A percentile compares a stretch with the other conserved stretches of the same genome.
phyloP scores from a whole-genome alignment of 1,140 invertebrate species.

The Psilanteris sp. region DNA sequence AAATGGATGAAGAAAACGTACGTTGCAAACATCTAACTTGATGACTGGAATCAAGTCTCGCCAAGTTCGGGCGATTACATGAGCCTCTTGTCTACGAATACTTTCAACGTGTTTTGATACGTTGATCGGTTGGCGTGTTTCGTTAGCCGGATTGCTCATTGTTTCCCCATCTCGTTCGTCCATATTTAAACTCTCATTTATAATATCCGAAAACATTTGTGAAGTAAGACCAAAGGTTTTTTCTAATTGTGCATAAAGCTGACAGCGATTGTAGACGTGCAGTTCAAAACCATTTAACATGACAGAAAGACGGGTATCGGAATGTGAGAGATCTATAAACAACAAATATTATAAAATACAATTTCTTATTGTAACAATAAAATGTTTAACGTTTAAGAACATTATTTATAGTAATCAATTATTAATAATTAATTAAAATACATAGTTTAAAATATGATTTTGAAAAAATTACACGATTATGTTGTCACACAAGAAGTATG shows the following conservation, averaged over 20 bases:
- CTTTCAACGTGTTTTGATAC: slow-evolving; percentile 76
- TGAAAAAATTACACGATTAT: too few relatives aligned
- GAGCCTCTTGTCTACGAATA: slow-evolving; percentile 76
- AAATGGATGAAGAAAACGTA: slow-evolving; percentile 73
- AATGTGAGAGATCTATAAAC: slow-evolving; percentile 94
- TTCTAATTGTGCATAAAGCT: slow-evolving; percentile 93
- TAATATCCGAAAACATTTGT: slow-evolving; percentile 84
- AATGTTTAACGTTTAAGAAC: too few relatives aligned
- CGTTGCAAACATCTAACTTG: slow-evolving; percentile 94
- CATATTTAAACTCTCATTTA: slow-evolving; percentile 69
- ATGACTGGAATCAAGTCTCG: slow-evolving; percentile 98
- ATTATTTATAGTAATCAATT: too few relatives aligned
- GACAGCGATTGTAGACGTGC: slow-evolving; percentile 96
- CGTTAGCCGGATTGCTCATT: slow-evolving; percentile 76
- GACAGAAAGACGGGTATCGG: slow-evolving; percentile 94
- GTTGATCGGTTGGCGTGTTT: slow-evolving; percentile 85
- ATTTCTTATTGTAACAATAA: too few relatives aligned
- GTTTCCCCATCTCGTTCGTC: slow-evolving; percentile 77
- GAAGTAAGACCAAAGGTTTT: slow-evolving; percentile 92
- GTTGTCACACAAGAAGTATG: too few relatives aligned
- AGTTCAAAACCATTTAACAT: slow-evolving; percentile 97
- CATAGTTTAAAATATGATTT: too few relatives aligned
- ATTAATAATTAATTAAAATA: too few relatives aligned
- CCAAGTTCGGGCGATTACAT: slow-evolving; percentile 92
- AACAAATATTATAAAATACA: slow-evolving; percentile 10